Evolutionary conservation across 2,797 vertebrate species (phyloP).

Genomic region (Peromyscus attwateri): DNA sequence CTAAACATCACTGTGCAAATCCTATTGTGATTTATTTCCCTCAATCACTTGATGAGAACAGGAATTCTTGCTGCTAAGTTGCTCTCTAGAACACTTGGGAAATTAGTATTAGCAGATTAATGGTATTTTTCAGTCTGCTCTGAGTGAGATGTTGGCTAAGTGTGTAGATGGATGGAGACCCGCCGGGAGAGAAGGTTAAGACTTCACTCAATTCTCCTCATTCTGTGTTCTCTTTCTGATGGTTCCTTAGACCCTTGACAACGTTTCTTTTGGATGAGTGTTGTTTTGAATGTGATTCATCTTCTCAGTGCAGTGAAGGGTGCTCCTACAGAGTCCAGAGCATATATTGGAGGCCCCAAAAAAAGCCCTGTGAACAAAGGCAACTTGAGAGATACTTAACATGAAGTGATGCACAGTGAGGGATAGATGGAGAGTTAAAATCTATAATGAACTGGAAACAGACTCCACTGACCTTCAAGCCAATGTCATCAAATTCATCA

Average conservation of each 20-base stretch:
- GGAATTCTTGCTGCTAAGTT: constrained; percentile 43
- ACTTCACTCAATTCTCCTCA: not conserved
- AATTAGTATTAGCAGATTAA: constrained; percentile 52
- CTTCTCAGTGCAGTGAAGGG: not conserved
- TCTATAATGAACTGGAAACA: constrained; percentile 16
- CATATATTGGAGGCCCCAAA: not conserved
- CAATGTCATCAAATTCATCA: constrained; percentile 8
- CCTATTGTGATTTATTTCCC: constrained; percentile 7
- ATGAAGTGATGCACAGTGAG: not conserved
- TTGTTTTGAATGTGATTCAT: not conserved
- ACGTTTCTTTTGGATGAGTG: constrained; percentile 6
- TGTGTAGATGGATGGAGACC: not conserved
- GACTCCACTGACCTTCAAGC: constrained; percentile 24
- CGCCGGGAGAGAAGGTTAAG: not conserved
- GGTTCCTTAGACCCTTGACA: constrained; percentile 30
- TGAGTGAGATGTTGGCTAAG: not conserved
- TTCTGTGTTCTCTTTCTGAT: constrained; percentile 5
- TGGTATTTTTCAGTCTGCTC: not conserved
- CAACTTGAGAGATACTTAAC: not conserved
- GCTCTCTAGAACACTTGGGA: not conserved
- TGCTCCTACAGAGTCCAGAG: not conserved
- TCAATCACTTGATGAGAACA: not conserved
- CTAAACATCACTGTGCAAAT: not conserved
- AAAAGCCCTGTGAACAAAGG: not conserved
- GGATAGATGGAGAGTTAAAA: constrained; percentile 15